Evolutionary conservation across 2,113 vertebrate species (phyloP).

Genomic region (Oreotrochilus melanogaster): DNA sequence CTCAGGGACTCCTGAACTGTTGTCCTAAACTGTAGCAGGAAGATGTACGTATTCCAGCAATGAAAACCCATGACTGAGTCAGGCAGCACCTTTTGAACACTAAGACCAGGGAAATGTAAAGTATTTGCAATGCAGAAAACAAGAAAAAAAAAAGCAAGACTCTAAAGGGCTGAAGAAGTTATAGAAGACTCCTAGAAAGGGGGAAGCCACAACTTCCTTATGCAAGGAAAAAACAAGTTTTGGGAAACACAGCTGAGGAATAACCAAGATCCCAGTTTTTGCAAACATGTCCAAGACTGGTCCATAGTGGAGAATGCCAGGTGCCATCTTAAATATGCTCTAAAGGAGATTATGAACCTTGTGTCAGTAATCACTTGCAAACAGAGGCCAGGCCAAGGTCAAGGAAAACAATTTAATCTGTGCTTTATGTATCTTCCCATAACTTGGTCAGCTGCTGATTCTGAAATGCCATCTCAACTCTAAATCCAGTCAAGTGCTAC

Average conservation of each 20-base stretch:
- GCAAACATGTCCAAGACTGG: not conserved
- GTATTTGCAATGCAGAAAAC: not conserved
- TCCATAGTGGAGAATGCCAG: not conserved
- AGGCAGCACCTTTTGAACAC: not conserved
- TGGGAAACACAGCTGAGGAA: not conserved
- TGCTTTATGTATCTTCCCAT: not conserved
- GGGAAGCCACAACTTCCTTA: too few relatives aligned
- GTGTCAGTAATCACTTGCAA: not conserved
- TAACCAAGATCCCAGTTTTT: not conserved
- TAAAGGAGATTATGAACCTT: not conserved
- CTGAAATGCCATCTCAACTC: not conserved
- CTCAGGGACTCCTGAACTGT: not conserved
- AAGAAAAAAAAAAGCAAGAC: accelerated
- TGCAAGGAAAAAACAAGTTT: not conserved
- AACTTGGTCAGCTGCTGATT: not conserved
- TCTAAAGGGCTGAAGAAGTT: not conserved
- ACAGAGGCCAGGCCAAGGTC: slow-evolving; percentile 9
- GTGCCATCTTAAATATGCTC: not conserved
- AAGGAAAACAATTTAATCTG: not conserved
- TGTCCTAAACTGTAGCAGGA: not conserved
- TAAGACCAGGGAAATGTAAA: not conserved
- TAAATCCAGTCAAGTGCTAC: not conserved
- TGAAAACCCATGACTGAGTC: not conserved
- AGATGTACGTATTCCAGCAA: not conserved
- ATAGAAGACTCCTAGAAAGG: too few relatives aligned